Evolutionary conservation across 2,797 vertebrate genomes (phyloP).

Genomic region (Gambelia wislizenii): DNA sequence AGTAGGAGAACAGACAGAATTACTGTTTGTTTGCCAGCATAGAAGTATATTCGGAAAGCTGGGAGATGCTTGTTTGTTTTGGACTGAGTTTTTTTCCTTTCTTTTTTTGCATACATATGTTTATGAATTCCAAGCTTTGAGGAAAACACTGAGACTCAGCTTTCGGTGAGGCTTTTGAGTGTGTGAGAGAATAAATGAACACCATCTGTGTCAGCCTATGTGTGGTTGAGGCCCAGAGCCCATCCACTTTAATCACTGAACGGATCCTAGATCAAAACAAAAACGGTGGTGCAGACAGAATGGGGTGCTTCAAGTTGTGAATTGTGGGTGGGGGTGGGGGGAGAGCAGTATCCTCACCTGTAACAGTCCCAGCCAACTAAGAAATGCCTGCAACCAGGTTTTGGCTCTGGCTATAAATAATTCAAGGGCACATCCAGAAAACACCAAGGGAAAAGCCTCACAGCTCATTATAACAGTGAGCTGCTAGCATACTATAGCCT

Average conservation of each 20-base stretch:
- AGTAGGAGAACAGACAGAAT: background rate
- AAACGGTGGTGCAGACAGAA: background rate
- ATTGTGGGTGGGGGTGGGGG: too few species aligned
- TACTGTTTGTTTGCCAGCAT: constrained; percentile 45
- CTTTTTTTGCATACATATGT: constrained; percentile 21
- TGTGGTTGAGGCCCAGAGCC: constrained; percentile 8
- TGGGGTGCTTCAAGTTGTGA: background rate
- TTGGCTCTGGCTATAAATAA: constrained; percentile 61
- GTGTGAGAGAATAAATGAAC: constrained; percentile 35
- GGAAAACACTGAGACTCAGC: background rate
- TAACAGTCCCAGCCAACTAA: constrained; percentile 34
- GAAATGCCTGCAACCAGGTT: constrained; percentile 55
- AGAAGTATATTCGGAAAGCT: constrained; percentile 43
- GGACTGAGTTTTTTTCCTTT: accelerated
- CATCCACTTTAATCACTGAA: background rate
- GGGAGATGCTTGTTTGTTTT: background rate
- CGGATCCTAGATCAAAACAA: constrained; percentile 9
- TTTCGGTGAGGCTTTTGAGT: background rate
- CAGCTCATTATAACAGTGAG: constrained; percentile 72
- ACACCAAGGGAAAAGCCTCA: constrained; percentile 69
- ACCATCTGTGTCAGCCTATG: background rate
- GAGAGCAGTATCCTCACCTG: constrained; percentile 4
- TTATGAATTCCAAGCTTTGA: constrained; percentile 51
- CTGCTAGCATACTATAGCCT: constrained; percentile 63
- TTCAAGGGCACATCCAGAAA: constrained; percentile 62